Percentiles rank a stretch among this genome's conserved stretches.
These are phyloP conservation scores for Tiliacea aurago DNA, from an alignment of 2,888 invertebrate species.

Conservation along the genomic window DNA sequence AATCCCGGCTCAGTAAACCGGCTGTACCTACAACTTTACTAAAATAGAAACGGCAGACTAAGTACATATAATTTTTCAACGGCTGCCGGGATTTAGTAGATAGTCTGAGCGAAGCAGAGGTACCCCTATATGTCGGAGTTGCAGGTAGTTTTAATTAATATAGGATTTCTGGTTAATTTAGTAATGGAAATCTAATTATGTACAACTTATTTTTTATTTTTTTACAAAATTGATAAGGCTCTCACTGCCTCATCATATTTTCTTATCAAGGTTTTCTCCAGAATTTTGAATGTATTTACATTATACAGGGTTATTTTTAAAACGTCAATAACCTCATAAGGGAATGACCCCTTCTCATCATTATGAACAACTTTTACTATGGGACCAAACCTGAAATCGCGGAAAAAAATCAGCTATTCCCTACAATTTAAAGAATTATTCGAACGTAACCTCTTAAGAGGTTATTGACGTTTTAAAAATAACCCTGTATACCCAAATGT, in stretches of 20 bases:
- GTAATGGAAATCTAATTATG: neutral
- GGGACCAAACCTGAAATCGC: too few relatives aligned
- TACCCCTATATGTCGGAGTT: conserved; percentile 12
- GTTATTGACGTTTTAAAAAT: too few relatives aligned
- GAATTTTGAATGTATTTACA: neutral
- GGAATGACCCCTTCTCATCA: too few relatives aligned
- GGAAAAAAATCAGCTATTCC: too few relatives aligned
- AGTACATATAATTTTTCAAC: conserved; percentile 52
- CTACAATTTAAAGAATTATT: too few relatives aligned
- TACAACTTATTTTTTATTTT: neutral
- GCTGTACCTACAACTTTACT: conserved; percentile 39
- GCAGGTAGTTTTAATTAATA: conserved; percentile 9
- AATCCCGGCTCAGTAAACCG: conserved; percentile 49
- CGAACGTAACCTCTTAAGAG: too few relatives aligned
- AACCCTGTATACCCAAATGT: too few relatives aligned
- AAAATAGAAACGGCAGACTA: conserved; percentile 49
- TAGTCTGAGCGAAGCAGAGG: neutral
- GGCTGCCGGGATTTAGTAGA: conserved; percentile 18
- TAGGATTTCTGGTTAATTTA: conserved; percentile 4
- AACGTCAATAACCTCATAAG: too few relatives aligned
- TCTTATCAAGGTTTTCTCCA: neutral
- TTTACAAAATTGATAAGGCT: too few relatives aligned
- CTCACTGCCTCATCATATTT: too few relatives aligned
- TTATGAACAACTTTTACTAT: too few relatives aligned
- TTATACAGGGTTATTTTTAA: too few relatives aligned